A percentile compares a stretch with the other conserved stretches of the same genome.
Conservation (phyloP, 2,888 invertebrate genomes). For the Sabellastarte sp. region DNA sequence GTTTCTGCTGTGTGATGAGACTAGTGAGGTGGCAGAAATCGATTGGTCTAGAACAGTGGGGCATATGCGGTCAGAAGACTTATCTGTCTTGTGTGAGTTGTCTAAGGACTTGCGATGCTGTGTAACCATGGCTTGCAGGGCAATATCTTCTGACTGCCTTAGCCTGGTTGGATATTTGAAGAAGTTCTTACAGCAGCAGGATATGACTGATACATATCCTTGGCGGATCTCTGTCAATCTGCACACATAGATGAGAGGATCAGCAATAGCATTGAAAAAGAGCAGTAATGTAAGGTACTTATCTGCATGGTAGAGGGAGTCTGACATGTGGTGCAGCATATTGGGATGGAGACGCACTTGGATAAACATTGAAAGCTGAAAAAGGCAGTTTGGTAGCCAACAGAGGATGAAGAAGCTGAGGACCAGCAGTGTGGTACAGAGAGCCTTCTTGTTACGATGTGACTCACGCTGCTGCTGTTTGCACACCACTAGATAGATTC, state of each 20-base stretch:
- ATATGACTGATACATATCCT: slow-evolving; percentile 17
- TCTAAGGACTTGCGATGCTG: too few species aligned
- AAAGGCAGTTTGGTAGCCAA: slow-evolving; percentile 26
- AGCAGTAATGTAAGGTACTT: slow-evolving; percentile 20
- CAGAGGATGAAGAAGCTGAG: slow-evolving; percentile 26
- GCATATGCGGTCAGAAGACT: too few species aligned
- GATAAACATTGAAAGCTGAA: slow-evolving; percentile 20
- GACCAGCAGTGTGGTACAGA: slow-evolving; percentile 29
- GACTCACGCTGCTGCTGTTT: slow-evolving; percentile 6
- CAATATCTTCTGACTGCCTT: too few species aligned
- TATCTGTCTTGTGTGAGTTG: too few species aligned
- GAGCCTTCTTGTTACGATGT: slow-evolving; percentile 17
- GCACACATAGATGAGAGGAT: slow-evolving; percentile 28
- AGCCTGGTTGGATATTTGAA: too few species aligned
- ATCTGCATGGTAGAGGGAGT: slow-evolving; percentile 13
- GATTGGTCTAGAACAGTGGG: too few species aligned
- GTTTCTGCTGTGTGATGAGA: too few species aligned
- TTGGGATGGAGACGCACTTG: slow-evolving; percentile 9
- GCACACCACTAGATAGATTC: slow-evolving; percentile 39
- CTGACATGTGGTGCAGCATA: too few species aligned
- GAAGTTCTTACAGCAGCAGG: slow-evolving; percentile 11
- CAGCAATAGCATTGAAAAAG: slow-evolving; percentile 24
- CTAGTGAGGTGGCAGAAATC: too few species aligned
- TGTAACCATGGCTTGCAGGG: too few species aligned
- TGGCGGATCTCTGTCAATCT: slow-evolving; percentile 19